Evolutionary conservation across 92 coral and sea anemone species (phyloP).

Genomic region (Actinernus sp.): DNA sequence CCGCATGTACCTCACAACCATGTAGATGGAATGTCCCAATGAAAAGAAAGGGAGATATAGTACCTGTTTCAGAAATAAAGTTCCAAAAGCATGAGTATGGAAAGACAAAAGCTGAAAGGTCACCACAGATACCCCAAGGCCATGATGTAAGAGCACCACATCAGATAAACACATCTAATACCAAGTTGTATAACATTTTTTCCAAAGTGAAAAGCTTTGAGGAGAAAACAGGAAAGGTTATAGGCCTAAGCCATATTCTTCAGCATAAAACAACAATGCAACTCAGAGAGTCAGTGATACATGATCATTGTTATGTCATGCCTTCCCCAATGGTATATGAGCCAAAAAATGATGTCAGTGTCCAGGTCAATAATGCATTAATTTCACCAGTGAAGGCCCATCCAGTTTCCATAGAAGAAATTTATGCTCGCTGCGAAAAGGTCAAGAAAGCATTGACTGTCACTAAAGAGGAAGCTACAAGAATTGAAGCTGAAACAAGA

Average conservation of each 20-base stretch:
- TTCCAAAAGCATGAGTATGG: constrained; percentile 26
- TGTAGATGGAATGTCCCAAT: constrained; percentile 7
- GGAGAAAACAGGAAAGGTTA: constrained; percentile 12
- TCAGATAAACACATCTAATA: constrained; percentile 3
- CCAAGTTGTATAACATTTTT: constrained; percentile 16
- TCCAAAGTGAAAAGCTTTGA: constrained; percentile 2
- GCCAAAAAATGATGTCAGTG: neutral
- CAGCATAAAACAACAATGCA: constrained; percentile 4
- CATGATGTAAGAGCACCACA: constrained; percentile 24
- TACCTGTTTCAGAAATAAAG: constrained; percentile 8
- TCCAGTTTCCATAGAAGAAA: constrained; percentile 26
- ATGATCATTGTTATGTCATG: neutral
- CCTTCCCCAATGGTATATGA: neutral
- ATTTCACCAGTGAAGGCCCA: constrained; percentile 56
- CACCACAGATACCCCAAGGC: neutral
- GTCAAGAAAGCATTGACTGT: constrained; percentile 23
- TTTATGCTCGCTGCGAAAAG: constrained; percentile 22
- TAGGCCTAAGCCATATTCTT: constrained; percentile 19
- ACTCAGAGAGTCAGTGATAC: constrained; percentile 6
- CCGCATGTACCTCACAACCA: neutral
- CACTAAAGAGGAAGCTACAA: constrained; percentile 30
- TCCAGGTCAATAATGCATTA: constrained; percentile 10
- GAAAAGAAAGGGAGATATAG: constrained; percentile 5
- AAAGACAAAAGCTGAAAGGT: neutral
- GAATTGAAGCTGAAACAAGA: constrained; percentile 30